Conservation (phyloP, 2,113 vertebrate genomes). For the Lucifuga dentata region DNA sequence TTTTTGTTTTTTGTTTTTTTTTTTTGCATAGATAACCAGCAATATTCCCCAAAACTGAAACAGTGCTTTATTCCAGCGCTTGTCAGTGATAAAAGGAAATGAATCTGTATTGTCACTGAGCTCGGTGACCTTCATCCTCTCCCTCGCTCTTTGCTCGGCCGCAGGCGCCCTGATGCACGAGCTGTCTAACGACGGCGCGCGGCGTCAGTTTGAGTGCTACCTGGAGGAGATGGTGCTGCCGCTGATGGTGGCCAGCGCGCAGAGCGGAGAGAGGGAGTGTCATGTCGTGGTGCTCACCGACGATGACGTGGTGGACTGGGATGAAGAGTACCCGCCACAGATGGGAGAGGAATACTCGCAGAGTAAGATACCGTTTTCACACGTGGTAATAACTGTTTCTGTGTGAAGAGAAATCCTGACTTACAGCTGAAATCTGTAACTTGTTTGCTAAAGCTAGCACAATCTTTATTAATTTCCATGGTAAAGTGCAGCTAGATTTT, state of each 20-base stretch:
- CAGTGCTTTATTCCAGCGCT: too few relatives aligned
- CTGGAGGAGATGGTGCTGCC: slow-evolving; percentile 96
- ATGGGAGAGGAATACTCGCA: slow-evolving; percentile 96
- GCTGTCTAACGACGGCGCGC: slow-evolving; percentile 94
- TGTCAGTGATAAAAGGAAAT: too few relatives aligned
- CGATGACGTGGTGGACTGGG: slow-evolving; percentile 97
- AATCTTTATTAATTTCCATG: too few relatives aligned
- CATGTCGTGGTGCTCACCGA: slow-evolving; percentile 95
- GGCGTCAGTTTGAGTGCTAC: slow-evolving; percentile 93
- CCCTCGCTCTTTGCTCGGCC: slow-evolving; percentile 27
- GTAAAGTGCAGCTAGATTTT: too few relatives aligned
- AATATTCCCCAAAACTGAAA: too few relatives aligned
- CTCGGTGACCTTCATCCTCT: background rate
- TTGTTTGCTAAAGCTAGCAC: too few relatives aligned
- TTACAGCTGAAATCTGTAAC: too few relatives aligned
- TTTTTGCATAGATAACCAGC: too few relatives aligned
- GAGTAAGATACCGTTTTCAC: slow-evolving; percentile 53
- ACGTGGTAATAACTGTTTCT: too few relatives aligned
- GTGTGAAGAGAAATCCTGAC: too few relatives aligned
- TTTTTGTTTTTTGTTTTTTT: too few relatives aligned
- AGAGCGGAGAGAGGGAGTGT: slow-evolving; percentile 94
- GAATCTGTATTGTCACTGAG: too few relatives aligned
- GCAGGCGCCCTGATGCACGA: slow-evolving; percentile 95
- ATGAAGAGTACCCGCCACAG: slow-evolving; percentile 94
- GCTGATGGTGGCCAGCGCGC: slow-evolving; percentile 94